Conservation (phyloP, 64 coral and sea anemone genomes). For the Astreopora myriophthalma region DNA sequence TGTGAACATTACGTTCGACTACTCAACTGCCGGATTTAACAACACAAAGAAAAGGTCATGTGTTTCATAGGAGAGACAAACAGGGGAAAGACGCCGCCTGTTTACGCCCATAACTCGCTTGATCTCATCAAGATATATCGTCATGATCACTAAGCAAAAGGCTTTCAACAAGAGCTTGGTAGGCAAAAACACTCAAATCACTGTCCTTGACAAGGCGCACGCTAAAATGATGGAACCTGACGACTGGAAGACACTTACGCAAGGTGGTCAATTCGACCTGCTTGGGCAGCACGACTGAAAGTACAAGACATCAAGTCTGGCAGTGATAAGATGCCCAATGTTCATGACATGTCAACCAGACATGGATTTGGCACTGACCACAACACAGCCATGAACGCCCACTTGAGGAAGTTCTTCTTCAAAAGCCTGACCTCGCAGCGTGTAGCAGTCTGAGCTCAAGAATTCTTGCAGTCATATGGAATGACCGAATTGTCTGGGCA, state of each 20-base stretch:
- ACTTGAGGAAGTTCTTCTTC: background rate
- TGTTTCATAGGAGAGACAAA: constrained; percentile 11
- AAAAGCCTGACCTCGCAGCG: background rate
- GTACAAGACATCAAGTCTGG: background rate
- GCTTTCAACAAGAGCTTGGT: constrained; percentile 14
- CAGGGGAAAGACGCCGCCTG: constrained; percentile 6
- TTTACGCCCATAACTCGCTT: background rate
- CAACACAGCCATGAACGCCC: background rate
- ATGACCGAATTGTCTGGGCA: constrained; percentile 28
- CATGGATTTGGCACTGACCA: background rate
- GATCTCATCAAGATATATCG: background rate
- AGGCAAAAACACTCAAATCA: background rate
- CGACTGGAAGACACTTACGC: constrained; percentile 35
- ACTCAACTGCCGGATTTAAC: background rate
- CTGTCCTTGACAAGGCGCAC: constrained; percentile 3
- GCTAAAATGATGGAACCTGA: background rate
- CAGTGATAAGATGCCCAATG: constrained; percentile 6
- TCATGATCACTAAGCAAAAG: background rate
- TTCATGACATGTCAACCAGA: background rate
- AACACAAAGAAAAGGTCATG: constrained; percentile 45
- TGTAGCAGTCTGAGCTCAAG: background rate
- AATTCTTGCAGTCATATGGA: background rate
- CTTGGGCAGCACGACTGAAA: background rate
- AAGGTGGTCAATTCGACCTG: no score
- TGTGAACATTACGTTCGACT: constrained; percentile 20